Evolutionary conservation across 2,888 invertebrate genomes (phyloP), one percentile per base, ranked within the genome.

Genomic region (Acleris sparsana): DNA sequence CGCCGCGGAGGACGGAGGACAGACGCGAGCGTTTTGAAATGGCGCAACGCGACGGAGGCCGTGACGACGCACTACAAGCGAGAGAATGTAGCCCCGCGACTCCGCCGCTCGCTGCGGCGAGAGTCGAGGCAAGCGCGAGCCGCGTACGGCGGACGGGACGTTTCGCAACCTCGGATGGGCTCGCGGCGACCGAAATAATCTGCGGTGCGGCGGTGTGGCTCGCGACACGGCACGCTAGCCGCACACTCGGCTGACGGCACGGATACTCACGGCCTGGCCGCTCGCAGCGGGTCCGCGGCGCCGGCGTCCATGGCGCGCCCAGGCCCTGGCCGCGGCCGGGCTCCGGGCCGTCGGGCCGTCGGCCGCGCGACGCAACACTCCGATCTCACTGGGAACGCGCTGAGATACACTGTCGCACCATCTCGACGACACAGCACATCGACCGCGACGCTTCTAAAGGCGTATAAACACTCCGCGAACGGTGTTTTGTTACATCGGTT

Each of bases 401-500:
- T 85, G 87, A 88, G 83, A 80, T 82, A 89, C 86, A 88, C 90
- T 83, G 87, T 89, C 86, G 89, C 91, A 90, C 89, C 93, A 93
- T 93, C 85, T 89, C 85, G 86, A 86, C 89, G 87, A 89, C 92
- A 88, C 88, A 87, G 81, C 90, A 90, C 92, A 86, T 87, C 87
- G 77, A 91, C 87, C 90, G 82, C 86, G 85, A 81, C 91, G 85
- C 86, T 89, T 85, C 80, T 80, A 79, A 81, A 85, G 89, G 82
- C 91, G 89, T 89, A 91, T 91, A 92, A 92, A 92, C 93, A 92
- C 92, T 91, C 84, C 92, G 88, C 91, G 89, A 84, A 88, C 84
- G 86, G 88, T 92, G 93, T 93, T 93, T 92, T 92, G 92, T 92
- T 92, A 93, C 93, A 92, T 92, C 84, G 88, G 92, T 89, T 89